These are phyloP conservation scores for Myotis planiceps DNA, from an alignment of 2,797 vertebrate species.

Conservation along the genomic window DNA sequence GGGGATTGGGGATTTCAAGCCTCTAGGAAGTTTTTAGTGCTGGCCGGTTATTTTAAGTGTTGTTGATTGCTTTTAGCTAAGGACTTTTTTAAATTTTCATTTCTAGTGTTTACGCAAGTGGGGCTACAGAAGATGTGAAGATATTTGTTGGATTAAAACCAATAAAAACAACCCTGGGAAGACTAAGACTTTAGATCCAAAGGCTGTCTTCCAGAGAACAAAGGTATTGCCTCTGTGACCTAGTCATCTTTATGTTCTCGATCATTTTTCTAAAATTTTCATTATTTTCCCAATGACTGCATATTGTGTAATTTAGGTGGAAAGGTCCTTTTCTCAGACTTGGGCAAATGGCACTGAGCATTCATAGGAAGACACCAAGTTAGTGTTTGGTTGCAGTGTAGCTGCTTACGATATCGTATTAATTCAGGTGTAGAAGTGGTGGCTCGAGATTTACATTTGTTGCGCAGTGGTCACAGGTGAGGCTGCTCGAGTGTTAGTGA, in stretches of 20 bases:
- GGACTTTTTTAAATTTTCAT: neutral
- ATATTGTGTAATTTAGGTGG: neutral
- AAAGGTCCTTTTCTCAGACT: neutral
- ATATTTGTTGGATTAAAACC: constrained; percentile 99
- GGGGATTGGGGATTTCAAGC: neutral
- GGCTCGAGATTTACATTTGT: no score
- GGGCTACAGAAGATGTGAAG: constrained; percentile 98
- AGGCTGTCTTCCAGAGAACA: constrained; percentile 98
- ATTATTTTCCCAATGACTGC: neutral
- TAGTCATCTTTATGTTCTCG: constrained; percentile 7
- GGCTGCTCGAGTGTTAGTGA: neutral
- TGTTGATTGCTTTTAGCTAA: constrained; percentile 18
- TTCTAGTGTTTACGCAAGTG: constrained; percentile 96
- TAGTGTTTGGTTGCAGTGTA: neutral
- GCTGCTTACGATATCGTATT: neutral
- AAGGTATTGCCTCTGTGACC: constrained; percentile 89
- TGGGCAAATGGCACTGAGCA: neutral
- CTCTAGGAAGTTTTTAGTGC: neutral
- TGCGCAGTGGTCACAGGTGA: neutral
- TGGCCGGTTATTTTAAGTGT: neutral
- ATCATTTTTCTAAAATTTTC: neutral
- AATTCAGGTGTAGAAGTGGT: no score
- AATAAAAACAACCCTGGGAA: constrained; percentile 99
- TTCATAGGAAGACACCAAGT: neutral
- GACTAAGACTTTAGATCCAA: constrained; percentile 97